Evolutionary conservation across 1,140 invertebrate species (phyloP).

Genomic region (Propsilocerus akamusi): DNA sequence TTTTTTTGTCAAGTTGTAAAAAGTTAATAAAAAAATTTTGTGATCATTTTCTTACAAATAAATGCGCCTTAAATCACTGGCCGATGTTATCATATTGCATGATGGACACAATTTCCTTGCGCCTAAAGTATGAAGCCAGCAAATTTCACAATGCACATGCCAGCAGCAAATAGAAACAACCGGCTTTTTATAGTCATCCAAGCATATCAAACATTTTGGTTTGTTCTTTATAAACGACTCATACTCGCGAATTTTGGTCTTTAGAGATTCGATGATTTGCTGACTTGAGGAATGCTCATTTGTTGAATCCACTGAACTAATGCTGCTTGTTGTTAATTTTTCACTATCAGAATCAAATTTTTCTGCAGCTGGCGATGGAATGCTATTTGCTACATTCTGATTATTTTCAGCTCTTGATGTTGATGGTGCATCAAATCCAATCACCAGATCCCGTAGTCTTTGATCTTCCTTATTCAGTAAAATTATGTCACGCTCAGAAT

Average conservation of each 20-base stretch:
- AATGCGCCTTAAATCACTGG: constrained; percentile 68
- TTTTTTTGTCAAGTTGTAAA: too few species aligned
- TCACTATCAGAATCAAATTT: constrained; percentile 2
- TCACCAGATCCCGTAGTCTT: constrained; percentile 31
- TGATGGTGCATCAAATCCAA: constrained; percentile 15
- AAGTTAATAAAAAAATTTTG: too few species aligned
- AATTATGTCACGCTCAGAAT: constrained; percentile 54
- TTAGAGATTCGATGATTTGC: constrained; percentile 54
- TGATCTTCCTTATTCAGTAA: constrained; percentile 31
- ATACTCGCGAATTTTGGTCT: constrained; percentile 45
- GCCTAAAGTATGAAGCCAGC: constrained; percentile 78
- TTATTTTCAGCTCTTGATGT: constrained; percentile 3
- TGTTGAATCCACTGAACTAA: not conserved
- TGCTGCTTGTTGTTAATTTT: not conserved
- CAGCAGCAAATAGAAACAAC: constrained; percentile 89
- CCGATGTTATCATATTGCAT: constrained; percentile 85
- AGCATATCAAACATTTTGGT: constrained; percentile 69
- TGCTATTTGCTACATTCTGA: constrained; percentile 6
- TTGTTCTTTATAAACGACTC: constrained; percentile 28
- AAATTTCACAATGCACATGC: constrained; percentile 90
- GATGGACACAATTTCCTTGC: constrained; percentile 87
- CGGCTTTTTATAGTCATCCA: constrained; percentile 71
- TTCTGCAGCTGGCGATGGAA: constrained; percentile 6
- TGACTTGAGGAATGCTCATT: constrained; percentile 13
- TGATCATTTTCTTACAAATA: constrained; percentile 77